phyloP scores from a whole-genome alignment of 2,113 vertebrate species.

The Fregetta grallaria region DNA sequence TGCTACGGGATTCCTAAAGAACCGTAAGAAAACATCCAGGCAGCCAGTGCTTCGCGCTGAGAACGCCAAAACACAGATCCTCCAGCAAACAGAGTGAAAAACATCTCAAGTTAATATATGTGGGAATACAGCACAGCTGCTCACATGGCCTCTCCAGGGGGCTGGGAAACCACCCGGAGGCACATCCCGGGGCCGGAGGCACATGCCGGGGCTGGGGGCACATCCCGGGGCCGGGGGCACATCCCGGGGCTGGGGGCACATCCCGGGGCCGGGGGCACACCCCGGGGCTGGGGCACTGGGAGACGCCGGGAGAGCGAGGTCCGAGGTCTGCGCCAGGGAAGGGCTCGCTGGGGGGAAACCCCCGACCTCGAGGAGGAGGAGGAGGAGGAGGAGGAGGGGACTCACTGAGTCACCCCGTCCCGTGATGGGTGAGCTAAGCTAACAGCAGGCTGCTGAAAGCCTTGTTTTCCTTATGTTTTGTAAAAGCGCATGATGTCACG shows the following conservation, averaged over 20 bases:
- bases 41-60: background rate
- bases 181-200: background rate
- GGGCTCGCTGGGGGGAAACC: background rate
- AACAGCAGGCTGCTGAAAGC: background rate
- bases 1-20: background rate
- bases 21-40: background rate
- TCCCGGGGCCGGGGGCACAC: background rate
- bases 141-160: background rate
- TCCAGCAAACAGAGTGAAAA: background rate
- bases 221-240: too few species aligned
- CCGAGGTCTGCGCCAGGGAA: background rate
- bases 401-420: slow-evolving; percentile 24
- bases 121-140: background rate
- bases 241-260: too few species aligned
- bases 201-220: too few species aligned
- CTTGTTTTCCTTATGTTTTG: slow-evolving; percentile 11
- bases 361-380: background rate
- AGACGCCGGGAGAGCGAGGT: accelerated
- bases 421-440: slow-evolving; percentile 8
- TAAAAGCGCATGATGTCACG: slow-evolving; percentile 5
- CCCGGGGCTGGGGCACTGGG: background rate
- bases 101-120: background rate
- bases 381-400: background rate
- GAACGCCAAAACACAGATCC: background rate
- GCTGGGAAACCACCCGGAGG: background rate